Conservation (phyloP, 2,113 vertebrate species). For the Myrmophylax atrothorax region DNA sequence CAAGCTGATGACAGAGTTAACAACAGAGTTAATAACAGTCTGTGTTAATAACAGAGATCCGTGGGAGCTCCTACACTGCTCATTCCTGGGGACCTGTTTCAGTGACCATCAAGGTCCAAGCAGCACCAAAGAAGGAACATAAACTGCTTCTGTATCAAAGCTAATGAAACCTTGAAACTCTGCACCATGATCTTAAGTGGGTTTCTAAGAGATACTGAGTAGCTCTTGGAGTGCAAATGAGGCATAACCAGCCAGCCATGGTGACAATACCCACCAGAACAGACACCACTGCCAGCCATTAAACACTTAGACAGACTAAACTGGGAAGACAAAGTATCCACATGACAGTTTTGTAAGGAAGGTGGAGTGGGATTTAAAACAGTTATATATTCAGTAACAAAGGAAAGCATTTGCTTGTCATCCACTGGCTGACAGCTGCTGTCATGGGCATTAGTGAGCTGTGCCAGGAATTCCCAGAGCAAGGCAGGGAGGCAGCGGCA, state of each 20-base stretch:
- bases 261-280: background rate
- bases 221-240: background rate
- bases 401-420: constrained; percentile 5
- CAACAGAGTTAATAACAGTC: too few relatives aligned
- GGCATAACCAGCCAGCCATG: background rate
- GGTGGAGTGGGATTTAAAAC: background rate
- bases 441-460: background rate
- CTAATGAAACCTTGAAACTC: background rate
- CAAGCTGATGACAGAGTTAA: too few relatives aligned
- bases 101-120: background rate
- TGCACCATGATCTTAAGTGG: background rate
- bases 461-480: background rate
- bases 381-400: background rate
- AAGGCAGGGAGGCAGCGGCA: background rate
- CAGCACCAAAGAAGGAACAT: background rate
- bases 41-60: background rate
- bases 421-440: background rate
- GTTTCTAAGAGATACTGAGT: background rate
- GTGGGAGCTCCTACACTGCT: background rate
- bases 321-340: background rate
- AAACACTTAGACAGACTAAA: background rate
- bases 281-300: background rate
- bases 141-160: background rate
- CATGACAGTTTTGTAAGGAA: background rate
- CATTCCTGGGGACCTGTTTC: background rate